phyloP scores from a whole-genome alignment of 1,140 invertebrate species.

The Maniola jurtina region DNA sequence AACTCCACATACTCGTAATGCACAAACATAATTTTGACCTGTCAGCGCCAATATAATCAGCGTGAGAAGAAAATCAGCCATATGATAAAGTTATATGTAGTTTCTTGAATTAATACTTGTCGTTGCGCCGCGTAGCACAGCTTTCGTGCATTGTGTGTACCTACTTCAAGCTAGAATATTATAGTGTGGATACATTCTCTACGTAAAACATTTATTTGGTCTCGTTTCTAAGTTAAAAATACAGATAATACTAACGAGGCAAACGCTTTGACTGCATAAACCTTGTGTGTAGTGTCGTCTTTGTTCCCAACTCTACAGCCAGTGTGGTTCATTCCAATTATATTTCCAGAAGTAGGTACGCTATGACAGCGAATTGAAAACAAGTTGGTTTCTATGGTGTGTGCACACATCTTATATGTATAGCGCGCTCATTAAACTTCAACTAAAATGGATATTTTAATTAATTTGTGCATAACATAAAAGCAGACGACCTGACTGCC shows the following conservation, averaged over 20 bases:
- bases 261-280: conserved; percentile 35
- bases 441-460: conserved; percentile 25
- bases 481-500: not conserved
- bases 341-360: conserved; percentile 29
- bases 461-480: not conserved
- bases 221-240: conserved; percentile 14
- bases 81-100: too few species aligned
- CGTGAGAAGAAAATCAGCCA: too few species aligned
- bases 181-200: not conserved
- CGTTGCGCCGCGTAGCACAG: too few species aligned
- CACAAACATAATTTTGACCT: too few species aligned
- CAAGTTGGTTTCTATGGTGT: conserved; percentile 20
- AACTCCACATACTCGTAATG: too few species aligned
- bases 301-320: conserved; percentile 36
- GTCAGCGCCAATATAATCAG: too few species aligned
- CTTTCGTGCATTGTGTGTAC: too few species aligned
- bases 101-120: too few species aligned
- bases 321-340: conserved; percentile 42
- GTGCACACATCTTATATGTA: conserved; percentile 6
- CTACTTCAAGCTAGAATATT: not conserved
- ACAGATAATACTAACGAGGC: conserved; percentile 32
- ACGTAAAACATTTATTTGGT: not conserved
- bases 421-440: conserved; percentile 8
- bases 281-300: conserved; percentile 35
- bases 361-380: conserved; percentile 21